Evolutionary conservation across 2,888 invertebrate species (phyloP), one percentile per base, ranked within the genome.

Genomic region (Adineta ricciae): DNA sequence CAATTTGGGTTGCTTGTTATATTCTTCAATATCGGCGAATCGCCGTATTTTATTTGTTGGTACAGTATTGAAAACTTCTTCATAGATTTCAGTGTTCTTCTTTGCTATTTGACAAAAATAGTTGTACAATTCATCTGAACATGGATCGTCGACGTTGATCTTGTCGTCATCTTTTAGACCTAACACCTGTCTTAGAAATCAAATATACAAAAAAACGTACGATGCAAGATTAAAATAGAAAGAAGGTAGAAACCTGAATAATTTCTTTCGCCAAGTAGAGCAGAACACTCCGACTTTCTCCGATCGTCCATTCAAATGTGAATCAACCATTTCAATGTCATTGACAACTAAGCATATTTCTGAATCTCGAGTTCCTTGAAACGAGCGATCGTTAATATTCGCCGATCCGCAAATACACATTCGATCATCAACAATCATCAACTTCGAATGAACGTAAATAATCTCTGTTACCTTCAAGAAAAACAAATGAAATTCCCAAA

Each of bases 371-470:
- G 94, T 95, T 0, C 98, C 98, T 85, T 96, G 92, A 93, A 98
- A 93, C 85, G 96, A 97, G 84, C 98, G 92, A 90, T 99, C 98
- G 89, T 99, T 99, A 88, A 99, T 96, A 89, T 99, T 99, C 0
- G 98, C 97, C 9, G 97, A 97, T 38, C 98, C 98, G 88, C 97
- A 96, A 87, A 99, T 96, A 0, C 95, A 93, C 3, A 93, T 89
- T 92, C 93, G 93, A 90, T 99, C 98, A 89, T 99, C 98, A 0
- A 94, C 94, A 86, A 99, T 96, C 91, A 99, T 92, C 86, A 98
- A 91, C 91, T 99, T 99, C 86, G 97, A 96, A 91, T 99, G 98
- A n/a, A 99, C 96, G 91, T 99, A 99, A 86, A 99, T 94, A 16
- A 98, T 92, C 90, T 98, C 98, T 0, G 96, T 95, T 83, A 97